Conservation (phyloP, 2,888 invertebrate species). For the Dicycla oo region DNA sequence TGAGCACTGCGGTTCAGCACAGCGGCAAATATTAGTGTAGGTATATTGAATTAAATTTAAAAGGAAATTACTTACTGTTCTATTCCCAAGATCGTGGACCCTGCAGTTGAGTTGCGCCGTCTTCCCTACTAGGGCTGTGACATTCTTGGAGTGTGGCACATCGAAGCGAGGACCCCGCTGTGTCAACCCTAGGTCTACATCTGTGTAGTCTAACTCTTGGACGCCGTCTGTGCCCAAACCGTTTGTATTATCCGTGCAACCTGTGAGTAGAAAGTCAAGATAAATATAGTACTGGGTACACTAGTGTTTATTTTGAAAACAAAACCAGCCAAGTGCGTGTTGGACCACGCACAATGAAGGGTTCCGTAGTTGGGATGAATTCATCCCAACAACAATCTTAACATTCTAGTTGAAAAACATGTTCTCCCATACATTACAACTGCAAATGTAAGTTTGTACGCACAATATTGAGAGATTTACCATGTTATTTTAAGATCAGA, state of each 20-base stretch:
- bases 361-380: too few species aligned
- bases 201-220: slow-evolving; percentile 84
- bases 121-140: slow-evolving; percentile 94
- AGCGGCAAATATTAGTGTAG: too few species aligned
- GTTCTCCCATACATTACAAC: too few species aligned
- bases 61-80: slow-evolving; percentile 91
- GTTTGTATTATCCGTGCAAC: slow-evolving; percentile 86
- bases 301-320: neutral
- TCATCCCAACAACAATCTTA: too few species aligned
- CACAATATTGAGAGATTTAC: too few species aligned
- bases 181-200: slow-evolving; percentile 83
- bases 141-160: slow-evolving; percentile 93
- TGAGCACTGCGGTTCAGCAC: too few species aligned
- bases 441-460: too few species aligned
- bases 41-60: neutral
- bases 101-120: slow-evolving; percentile 94
- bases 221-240: slow-evolving; percentile 80
- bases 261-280: slow-evolving; percentile 66
- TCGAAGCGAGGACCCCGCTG: slow-evolving; percentile 93
- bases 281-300: too few species aligned
- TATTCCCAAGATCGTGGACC: slow-evolving; percentile 94
- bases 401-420: too few species aligned
- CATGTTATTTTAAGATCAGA: too few species aligned
- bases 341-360: too few species aligned
- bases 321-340: too few species aligned